Percentiles rank a stretch among this genome's conserved stretches.
Conservation (phyloP, 2,888 invertebrate genomes). For the Chrysodeixis includens region DNA sequence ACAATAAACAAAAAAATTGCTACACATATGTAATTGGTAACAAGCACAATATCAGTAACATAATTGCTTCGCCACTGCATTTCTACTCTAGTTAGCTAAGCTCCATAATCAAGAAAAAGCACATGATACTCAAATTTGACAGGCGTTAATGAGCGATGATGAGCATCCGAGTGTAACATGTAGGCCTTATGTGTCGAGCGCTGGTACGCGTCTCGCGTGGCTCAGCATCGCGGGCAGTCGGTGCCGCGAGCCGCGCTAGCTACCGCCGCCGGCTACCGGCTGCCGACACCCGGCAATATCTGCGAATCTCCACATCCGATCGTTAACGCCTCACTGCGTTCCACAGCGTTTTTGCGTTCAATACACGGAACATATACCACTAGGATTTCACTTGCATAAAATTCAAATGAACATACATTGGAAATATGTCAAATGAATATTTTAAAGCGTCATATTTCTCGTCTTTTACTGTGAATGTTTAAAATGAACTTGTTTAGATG, state of each 20-base stretch:
- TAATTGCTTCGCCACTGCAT: neutral
- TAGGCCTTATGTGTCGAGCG: constrained; percentile 33
- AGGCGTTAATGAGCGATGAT: constrained; percentile 41
- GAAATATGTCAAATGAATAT: constrained; percentile 64
- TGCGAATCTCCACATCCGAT: constrained; percentile 60
- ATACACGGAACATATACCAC: constrained; percentile 49
- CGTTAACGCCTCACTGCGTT: constrained; percentile 75
- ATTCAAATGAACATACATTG: constrained; percentile 57
- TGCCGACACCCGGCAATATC: constrained; percentile 28
- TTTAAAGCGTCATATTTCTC: constrained; percentile 58
- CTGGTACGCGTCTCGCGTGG: constrained; percentile 73
- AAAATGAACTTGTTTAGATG: constrained; percentile 12
- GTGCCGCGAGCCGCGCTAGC: constrained; percentile 29
- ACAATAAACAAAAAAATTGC: neutral
- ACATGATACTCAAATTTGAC: constrained; percentile 24
- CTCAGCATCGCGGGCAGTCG: constrained; percentile 76
- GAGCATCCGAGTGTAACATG: constrained; percentile 33
- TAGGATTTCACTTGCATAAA: constrained; percentile 65
- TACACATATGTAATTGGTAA: neutral
- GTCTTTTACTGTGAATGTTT: constrained; percentile 35
- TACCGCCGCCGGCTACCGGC: too few relatives aligned
- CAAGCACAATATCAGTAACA: neutral
- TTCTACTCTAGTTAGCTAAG: constrained; percentile 28
- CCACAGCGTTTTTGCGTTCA: constrained; percentile 67
- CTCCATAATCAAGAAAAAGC: constrained; percentile 26